Evolutionary conservation across 1,140 invertebrate species (phyloP), one percentile per base, ranked within the genome.

Genomic region (Hydropsyche tenuis): DNA sequence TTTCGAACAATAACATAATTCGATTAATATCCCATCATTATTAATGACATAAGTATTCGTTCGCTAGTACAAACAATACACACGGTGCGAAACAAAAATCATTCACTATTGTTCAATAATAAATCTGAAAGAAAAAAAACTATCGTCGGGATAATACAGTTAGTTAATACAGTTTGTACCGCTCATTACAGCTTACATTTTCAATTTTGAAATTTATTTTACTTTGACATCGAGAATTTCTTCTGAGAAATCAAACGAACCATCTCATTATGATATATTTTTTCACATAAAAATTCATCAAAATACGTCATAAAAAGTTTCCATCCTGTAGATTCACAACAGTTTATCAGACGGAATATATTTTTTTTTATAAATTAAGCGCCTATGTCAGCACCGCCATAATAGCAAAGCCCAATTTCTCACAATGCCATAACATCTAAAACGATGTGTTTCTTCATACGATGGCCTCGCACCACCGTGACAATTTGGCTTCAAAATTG

Each of bases 1-100:
- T 37, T 37, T 53, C 48, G 48, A 53, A 53, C 20, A 53, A 18
- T 53, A 53, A 53, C 48, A 20, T 20, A 53, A 53, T 53, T 53
- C 48, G 48, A 18, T 20, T 53, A 18, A 53, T 1, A 48, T 7
- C 48, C 48, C 16, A 53, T 53, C 20, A 53, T 53, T 20, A 53
- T 20, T 18, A 18, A 20, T 53, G 48, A 20, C 16, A 53, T 18
- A 53, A 53, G 7, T 53, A 20, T 53, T 7, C 7, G 48, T 53
- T 37, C 9, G 18, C 7, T 53, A 14, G 20, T 53, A 53, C 20
- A n/a, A 18, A 53, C 48, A 53, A 53, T 37, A 9, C 14, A 14
- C 18, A 53, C 14, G 20, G 48, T 5, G 7, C 1, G 18, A 16
- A 53, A 18, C 16, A 16, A 53, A 53, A 53, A 16, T 53, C 20